A percentile compares a stretch with the other conserved stretches of the same genome.
Evolutionary conservation across 2,113 vertebrate genomes (phyloP).

Genomic region (Terrapene triunguis): DNA sequence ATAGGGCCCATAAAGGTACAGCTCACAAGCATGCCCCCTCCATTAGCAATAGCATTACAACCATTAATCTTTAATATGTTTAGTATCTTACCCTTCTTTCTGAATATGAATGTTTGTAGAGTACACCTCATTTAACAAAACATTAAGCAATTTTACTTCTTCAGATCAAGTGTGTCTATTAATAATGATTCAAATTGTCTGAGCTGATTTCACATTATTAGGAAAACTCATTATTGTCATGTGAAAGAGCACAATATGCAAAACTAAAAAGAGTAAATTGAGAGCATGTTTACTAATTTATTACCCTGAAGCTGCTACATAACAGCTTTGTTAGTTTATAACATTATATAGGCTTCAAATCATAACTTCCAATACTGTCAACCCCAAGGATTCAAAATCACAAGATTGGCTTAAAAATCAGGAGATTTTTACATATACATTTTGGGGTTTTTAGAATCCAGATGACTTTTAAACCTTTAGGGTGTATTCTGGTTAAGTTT

Average conservation of each 20-base stretch:
- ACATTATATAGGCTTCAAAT: accelerated
- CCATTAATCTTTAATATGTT: background rate
- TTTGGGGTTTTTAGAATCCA: background rate
- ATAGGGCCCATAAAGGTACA: accelerated
- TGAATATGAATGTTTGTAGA: slow-evolving; percentile 18
- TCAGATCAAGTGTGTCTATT: slow-evolving; percentile 65
- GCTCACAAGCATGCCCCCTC: background rate
- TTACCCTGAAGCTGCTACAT: accelerated
- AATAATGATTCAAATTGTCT: slow-evolving; percentile 69
- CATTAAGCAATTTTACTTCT: slow-evolving; percentile 59
- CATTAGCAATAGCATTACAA: background rate
- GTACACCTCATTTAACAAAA: slow-evolving; percentile 74
- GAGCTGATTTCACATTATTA: slow-evolving; percentile 18
- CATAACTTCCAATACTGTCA: background rate
- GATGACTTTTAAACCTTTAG: background rate
- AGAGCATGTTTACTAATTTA: background rate
- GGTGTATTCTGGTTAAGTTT: background rate
- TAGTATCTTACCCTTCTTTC: slow-evolving; percentile 36
- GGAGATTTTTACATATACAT: slow-evolving; percentile 43
- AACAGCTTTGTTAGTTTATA: background rate
- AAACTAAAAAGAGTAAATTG: accelerated
- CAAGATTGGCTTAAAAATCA: background rate
- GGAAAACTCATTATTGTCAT: slow-evolving; percentile 54
- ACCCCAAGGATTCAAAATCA: background rate
- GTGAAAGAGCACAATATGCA: background rate